Evolutionary conservation across 2,797 vertebrate species (phyloP).

Genomic region (Glossophaga mutica): DNA sequence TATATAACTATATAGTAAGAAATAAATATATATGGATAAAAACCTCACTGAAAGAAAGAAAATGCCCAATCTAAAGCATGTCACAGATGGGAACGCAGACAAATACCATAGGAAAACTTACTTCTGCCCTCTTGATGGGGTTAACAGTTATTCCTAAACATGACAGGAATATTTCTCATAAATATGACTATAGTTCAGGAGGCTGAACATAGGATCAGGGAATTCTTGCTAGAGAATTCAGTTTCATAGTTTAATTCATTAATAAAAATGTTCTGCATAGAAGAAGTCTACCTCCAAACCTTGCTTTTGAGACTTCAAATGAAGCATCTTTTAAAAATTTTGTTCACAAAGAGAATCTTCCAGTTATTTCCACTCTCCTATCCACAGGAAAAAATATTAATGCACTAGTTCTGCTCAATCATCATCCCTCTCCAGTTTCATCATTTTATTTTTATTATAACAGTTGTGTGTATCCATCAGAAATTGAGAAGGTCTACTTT

Average conservation of each 20-base stretch:
- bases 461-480: not conserved
- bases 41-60: constrained; percentile 58
- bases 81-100: constrained; percentile 45
- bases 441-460: not conserved
- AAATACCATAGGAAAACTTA: not conserved
- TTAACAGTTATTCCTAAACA: not conserved
- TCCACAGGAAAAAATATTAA: not conserved
- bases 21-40: constrained; percentile 72
- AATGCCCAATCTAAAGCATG: constrained; percentile 22
- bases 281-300: not conserved
- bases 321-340: not conserved
- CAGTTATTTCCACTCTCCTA: not conserved
- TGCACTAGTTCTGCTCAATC: not conserved
- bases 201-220: not conserved
- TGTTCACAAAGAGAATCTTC: not conserved
- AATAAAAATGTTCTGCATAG: not conserved
- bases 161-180: not conserved
- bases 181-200: not conserved
- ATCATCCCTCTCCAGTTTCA: not conserved
- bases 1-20: constrained; percentile 74
- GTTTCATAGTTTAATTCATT: not conserved
- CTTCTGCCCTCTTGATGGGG: not conserved
- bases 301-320: not conserved
- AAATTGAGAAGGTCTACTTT: not conserved
- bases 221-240: not conserved